Evolutionary conservation across 2,888 invertebrate species (phyloP), one percentile per base, ranked within the genome.

Genomic region (Lampropteryx suffumata): DNA sequence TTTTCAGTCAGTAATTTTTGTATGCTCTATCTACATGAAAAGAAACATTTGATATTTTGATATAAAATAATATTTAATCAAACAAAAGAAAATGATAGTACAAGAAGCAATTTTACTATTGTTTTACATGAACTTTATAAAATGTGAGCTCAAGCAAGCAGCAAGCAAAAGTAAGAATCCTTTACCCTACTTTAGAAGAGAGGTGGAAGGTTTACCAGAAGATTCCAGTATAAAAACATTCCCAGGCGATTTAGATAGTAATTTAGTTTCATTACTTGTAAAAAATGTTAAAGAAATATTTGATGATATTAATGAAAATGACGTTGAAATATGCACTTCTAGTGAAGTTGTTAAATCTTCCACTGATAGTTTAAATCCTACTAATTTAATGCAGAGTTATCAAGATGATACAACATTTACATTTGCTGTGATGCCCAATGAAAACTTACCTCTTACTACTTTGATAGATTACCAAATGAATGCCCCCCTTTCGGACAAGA

Each of bases 251-350:
- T 32, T 59, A 21, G 60, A 57, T 55, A 60, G 59, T 57, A 69
- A 79, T 63, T 66, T 82, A 47, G 76, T 80, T 39, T 71, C 77
- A 14, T 69, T 82, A 61, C 61, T 85, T 43, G 71, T 83, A 30
- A 60, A 81, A 51, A 83, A 85, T 60, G 68, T 73, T 2, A 79
- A 75, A 68, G 69, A 79, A 68, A 71, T 85, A 55, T 84, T 81
- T 55, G 57, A 64, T 36, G 71, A 73, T 43, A 24, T 62, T 8
- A 50, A 61, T 3, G 54, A 58, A 30, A 21, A 49, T 36, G 57
- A 64, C 27, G 37, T 50, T 37, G 47, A 55, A 50, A 9, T 26
- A 33, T 43, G 50, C 29, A 61, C 34, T 27, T n/a, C 17, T 17
- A 17, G 17, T 36, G 57, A 63, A 28, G 39, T 49, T 50, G 29